These are phyloP conservation scores for Fratercula arctica DNA, from an alignment of 2,797 vertebrate genomes.

Conservation along the genomic window DNA sequence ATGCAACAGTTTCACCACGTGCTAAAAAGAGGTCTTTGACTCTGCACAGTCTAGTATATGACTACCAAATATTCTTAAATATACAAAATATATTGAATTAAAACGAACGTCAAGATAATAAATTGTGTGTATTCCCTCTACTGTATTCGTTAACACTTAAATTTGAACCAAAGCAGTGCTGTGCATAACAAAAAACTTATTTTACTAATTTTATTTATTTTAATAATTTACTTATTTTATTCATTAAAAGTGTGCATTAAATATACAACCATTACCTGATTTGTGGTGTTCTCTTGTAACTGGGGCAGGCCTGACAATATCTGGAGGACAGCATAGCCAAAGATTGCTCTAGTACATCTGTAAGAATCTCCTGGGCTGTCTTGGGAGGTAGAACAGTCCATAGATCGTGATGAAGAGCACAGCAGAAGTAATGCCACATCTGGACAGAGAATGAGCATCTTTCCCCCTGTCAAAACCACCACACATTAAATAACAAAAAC, in stretches of 20 bases:
- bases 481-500: slow-evolving; percentile 60
- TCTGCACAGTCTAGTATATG: background rate
- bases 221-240: background rate
- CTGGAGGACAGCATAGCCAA: slow-evolving; percentile 86
- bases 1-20: background rate
- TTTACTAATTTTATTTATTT: background rate
- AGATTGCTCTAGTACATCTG: slow-evolving; percentile 86
- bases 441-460: slow-evolving; percentile 95
- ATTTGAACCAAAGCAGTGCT: background rate
- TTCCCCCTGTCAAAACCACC: slow-evolving; percentile 87
- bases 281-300: slow-evolving; percentile 88
- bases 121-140: background rate
- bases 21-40: background rate
- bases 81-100: background rate
- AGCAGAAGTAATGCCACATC: slow-evolving; percentile 98
- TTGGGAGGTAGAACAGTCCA: slow-evolving; percentile 85
- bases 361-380: slow-evolving; percentile 84
- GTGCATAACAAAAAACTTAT: background rate
- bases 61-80: background rate
- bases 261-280: slow-evolving; percentile 84
- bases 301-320: slow-evolving; percentile 86
- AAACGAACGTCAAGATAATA: background rate
- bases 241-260: background rate
- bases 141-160: background rate
- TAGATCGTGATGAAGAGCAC: slow-evolving; percentile 88